Evolutionary conservation across 2,797 vertebrate genomes (phyloP).

Genomic region (Acridotheres tristis): DNA sequence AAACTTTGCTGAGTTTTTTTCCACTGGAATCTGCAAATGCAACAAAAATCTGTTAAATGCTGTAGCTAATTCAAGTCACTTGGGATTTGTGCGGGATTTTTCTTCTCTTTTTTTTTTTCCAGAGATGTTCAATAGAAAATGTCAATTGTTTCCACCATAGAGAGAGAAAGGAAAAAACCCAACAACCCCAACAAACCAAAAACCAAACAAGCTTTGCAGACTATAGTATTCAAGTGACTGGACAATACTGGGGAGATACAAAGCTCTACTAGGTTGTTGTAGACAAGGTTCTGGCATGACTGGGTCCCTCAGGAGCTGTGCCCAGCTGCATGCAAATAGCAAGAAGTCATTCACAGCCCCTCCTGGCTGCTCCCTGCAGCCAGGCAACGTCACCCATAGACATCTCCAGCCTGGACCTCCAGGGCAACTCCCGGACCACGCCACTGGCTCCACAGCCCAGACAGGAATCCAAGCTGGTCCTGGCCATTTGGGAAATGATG

Average conservation of each 20-base stretch:
- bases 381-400: rapidly evolving
- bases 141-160: not conserved
- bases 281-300: not conserved
- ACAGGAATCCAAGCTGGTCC: not conserved
- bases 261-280: not conserved
- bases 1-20: not conserved
- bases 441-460: not conserved
- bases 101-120: not conserved
- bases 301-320: not conserved
- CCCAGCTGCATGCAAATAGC: not conserved
- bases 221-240: not conserved
- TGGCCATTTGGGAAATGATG: not conserved
- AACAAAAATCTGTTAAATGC: not conserved
- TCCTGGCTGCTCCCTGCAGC: not conserved
- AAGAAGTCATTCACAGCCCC: not conserved
- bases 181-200: not conserved
- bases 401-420: not conserved
- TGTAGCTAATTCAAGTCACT: not conserved
- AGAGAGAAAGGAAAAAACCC: not conserved
- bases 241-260: not conserved
- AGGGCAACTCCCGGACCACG: not conserved
- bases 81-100: not conserved
- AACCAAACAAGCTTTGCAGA: not conserved
- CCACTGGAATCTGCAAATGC: not conserved
- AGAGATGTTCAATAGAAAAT: not conserved